phyloP scores from a whole-genome alignment of 2,113 vertebrate genomes.

The Orientallactaga bullata region DNA sequence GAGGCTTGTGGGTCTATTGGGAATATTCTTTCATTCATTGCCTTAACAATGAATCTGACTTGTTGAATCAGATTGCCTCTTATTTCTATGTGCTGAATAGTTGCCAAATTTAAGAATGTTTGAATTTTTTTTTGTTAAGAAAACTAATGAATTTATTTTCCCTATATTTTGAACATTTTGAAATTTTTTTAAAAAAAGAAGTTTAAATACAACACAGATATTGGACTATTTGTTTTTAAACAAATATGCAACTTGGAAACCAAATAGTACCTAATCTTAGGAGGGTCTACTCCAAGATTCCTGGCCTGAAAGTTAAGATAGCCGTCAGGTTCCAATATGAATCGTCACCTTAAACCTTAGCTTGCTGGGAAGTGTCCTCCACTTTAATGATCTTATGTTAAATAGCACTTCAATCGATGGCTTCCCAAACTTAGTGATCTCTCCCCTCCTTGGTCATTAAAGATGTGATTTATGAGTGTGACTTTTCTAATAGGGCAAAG shows the following conservation, averaged over 20 bases:
- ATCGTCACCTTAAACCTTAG: constrained; percentile 45
- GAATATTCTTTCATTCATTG: constrained; percentile 76
- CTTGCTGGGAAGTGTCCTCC: constrained; percentile 73
- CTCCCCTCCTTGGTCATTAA: constrained; percentile 69
- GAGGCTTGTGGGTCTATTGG: constrained; percentile 52
- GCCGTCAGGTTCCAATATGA: not conserved
- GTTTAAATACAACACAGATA: not conserved
- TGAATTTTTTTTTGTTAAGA: constrained; percentile 37
- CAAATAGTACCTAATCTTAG: constrained; percentile 52
- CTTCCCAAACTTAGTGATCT: constrained; percentile 75
- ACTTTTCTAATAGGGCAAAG: constrained; percentile 82
- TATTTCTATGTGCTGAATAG: constrained; percentile 63
- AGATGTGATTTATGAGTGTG: constrained; percentile 82
- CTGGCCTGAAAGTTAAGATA: constrained; percentile 50
- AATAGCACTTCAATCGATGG: constrained; percentile 75
- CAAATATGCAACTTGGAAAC: constrained; percentile 18
- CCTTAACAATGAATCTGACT: constrained; percentile 68
- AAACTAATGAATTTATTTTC: not conserved
- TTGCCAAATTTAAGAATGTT: constrained; percentile 18
- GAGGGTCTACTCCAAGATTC: constrained; percentile 15
- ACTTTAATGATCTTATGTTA: constrained; percentile 66
- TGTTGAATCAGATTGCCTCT: constrained; percentile 71
- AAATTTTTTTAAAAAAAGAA: constrained; percentile 11
- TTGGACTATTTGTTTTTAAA: constrained; percentile 60
- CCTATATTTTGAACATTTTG: not conserved